Base-by-base conservation (phyloP, 2,797 vertebrate species). In the Clarias pachynema region DNA sequence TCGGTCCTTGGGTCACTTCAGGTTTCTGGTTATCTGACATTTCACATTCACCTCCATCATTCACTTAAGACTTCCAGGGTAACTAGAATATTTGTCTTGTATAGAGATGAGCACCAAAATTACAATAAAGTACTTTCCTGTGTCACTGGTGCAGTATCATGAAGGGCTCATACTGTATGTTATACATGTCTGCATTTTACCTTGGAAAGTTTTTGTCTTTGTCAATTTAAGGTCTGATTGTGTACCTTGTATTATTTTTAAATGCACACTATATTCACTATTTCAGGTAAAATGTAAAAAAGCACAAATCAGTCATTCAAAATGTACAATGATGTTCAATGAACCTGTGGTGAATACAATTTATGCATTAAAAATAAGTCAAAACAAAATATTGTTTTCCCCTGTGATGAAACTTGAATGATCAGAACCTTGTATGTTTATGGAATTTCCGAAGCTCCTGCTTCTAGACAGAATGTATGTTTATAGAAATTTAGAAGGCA, bases 1-100 rank as follows among this genome's bases (percentile, higher is more conserved):
- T 72, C 57, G 56, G 5, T 34, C 22, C 53, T 70, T 15, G 22
- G 82, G 59, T 83, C 57, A 83, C 56, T 29, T 62, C 70, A 83
- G 60, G 70, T 73, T 83, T 26, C 69, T 8, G 37, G 37, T 44
- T 26, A 16, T 16, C n/a, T 8, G n/a, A 20, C 26, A 53, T 53
- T 29, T 73, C 56, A 15, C 56, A 44, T 60, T 53, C 69, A 26
- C 56, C n/a, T 20, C 24, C 31, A 31, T 60, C 69, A n/a, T 18
- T n/a, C 29, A 59, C 14, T 57, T 22, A 70, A 82, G 15, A 16
- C 10, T 79, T n/a, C 56, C 8, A 26, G 9, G 4, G 16, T 22
- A 34, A 77, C 18, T 9, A 20, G 44, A 57, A 75, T 10, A 31
- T 31, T 29, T 20, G 9, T 59, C 53, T 29, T 29, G 49, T 3